phyloP scores from a whole-genome alignment of 2,797 vertebrate genomes.

The Peromyscus nudipes region DNA sequence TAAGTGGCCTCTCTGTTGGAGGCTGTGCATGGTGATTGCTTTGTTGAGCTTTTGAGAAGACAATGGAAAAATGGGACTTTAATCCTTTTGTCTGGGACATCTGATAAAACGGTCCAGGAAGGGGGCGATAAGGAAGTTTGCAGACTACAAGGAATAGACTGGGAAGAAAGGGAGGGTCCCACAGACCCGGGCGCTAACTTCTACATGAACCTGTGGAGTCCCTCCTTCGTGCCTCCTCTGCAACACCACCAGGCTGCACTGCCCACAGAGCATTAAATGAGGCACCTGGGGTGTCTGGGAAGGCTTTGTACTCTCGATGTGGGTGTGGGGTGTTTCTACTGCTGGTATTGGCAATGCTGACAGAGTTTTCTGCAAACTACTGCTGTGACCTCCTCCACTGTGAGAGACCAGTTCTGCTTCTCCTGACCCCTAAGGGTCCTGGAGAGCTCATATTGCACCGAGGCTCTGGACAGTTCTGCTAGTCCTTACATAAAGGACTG shows the following conservation, averaged over 20 bases:
- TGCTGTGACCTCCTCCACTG: neutral
- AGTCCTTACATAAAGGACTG: fast-evolving
- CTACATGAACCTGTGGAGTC: fast-evolving
- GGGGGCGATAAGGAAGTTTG: neutral
- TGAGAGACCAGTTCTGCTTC: neutral
- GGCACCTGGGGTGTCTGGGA: neutral
- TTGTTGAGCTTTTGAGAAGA: conserved; percentile 2
- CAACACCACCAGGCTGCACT: no score
- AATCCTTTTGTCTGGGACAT: neutral
- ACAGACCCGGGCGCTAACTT: neutral
- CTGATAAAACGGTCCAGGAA: neutral
- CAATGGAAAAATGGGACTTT: neutral
- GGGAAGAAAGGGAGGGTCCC: neutral
- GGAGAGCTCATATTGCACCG: neutral
- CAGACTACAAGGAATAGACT: neutral
- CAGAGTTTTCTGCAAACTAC: neutral
- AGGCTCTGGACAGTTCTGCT: neutral
- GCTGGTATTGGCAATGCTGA: fast-evolving
- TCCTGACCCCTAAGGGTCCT: fast-evolving
- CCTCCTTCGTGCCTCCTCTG: neutral
- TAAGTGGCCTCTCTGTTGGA: neutral
- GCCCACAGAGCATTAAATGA: neutral
- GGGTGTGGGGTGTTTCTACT: neutral
- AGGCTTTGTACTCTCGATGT: neutral
- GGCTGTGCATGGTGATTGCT: neutral